Evolutionary conservation across 2,797 vertebrate species (phyloP), one percentile per base, ranked within the genome.

Genomic region (Sebastes umbrosus): DNA sequence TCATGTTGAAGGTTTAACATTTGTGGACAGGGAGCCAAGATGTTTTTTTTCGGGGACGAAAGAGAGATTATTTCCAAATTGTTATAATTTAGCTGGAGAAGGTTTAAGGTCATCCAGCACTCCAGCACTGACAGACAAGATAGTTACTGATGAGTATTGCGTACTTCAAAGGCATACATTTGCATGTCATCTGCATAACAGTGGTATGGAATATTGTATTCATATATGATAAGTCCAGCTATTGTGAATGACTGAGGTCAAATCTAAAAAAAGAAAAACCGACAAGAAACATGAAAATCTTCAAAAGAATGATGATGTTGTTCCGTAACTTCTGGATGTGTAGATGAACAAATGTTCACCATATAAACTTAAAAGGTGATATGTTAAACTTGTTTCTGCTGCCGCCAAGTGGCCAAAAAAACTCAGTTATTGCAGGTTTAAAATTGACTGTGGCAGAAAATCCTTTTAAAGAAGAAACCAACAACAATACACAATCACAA

Each of bases 391-490:
- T 27, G 4, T 54, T 73, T 50, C 6, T 9, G 0, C 64, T 31
- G 24, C 14, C 8, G 5, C 64, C 29, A 36, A 18, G 46, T 22
- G 24, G 79, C 22, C 10, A 25, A 60, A 54, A 22, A 8, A 18
- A 20, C 27, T 9, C 8, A 11, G 14, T 16, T 20, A 43, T 31
- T 50, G 25, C 31, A 39, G 12, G 20, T 58, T 39, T 22, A 2
- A 22, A 50, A 39, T 36, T 8, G 3, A 2, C 20, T 66, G 29
- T 36, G 0, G 25, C 58, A 77, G 55, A 69, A 84, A 70, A 80
- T 62, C 22, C 10, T 63, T 77, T 54, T n/a, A 63, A 50, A 68
- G 14, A 69, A 69, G 34, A 84, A 85, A 77, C 4, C 59, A 31
- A 11, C 18, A 24, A 22, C 6, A 72, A 58, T 43, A 14, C 25